Evolutionary conservation across 2,888 invertebrate genomes (phyloP), one percentile per base, ranked within the genome.

Genomic region (Andrena dorsata): DNA sequence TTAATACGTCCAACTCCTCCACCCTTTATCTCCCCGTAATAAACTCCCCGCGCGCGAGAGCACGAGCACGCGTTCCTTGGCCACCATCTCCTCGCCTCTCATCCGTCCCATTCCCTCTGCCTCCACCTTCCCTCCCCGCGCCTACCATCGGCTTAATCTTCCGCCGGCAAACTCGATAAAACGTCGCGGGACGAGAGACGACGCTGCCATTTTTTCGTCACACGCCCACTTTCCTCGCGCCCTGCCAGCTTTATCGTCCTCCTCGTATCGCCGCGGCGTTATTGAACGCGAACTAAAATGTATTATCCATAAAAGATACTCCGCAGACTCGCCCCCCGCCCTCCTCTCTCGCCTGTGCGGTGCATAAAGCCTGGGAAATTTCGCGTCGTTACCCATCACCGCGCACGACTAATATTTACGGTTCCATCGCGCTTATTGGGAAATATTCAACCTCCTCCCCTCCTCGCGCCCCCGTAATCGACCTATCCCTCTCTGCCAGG

Each of bases 21-120:
- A 78, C 70, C 56, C 84, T 90, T 86, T 90, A 89, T 89, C 86
- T 85, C 61, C 69, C 70, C 23, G 73, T 71, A 80, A 88, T 86
- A 88, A 85, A 83, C 68, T 76, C 51, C 6, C 56, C 13, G 16
- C 41, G 13, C 16, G 1, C 41, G 41, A 41, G 53, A 23, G 78
- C 61, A 76, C 74, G 28, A 32, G 28, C 16, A 60, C 30, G 35
- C 6, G 16, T 26, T 30, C 30, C 63, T 47, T 20, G 49, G 49
- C 30, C 26, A 51, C 20, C 28, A 1, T 35, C 49, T 20, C 26
- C 10, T 32, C n/a, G 28, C 26, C 23, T 58, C 28, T 35, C 20
- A n/a, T 35, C 20, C 35, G n/a, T 56, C 61, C 10, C 69, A 8
- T 53, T 56, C 30, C 20, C 61, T 6, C 13, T 10, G 41, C 1